Evolutionary conservation across 2,888 invertebrate species (phyloP).

Genomic region (Lithophane ornitopus): DNA sequence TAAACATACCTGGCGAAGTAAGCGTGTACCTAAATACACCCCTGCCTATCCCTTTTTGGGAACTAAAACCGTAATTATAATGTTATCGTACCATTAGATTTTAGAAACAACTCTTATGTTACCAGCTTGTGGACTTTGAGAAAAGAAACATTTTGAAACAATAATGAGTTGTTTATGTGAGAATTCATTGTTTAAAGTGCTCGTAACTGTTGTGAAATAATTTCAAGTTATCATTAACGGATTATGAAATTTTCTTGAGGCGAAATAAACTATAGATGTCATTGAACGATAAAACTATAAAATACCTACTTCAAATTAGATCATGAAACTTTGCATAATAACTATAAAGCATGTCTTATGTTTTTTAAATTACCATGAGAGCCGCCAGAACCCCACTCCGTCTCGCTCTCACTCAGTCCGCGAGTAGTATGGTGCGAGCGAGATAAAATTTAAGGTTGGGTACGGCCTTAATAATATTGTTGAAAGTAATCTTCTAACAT

Average conservation of each 20-base stretch:
- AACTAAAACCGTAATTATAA: background rate
- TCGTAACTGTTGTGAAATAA: constrained; percentile 17
- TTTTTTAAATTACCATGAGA: no score
- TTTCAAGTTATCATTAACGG: constrained; percentile 5
- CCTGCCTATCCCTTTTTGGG: background rate
- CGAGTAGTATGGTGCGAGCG: no score
- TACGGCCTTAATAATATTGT: no score
- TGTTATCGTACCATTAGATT: background rate
- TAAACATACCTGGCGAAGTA: background rate
- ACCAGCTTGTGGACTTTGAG: background rate
- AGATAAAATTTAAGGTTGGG: no score
- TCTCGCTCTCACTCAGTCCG: no score
- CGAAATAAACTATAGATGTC: constrained; percentile 6
- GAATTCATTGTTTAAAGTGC: constrained; percentile 25
- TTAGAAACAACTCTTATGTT: background rate
- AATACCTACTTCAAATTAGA: no score
- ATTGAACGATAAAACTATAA: background rate
- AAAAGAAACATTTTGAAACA: background rate
- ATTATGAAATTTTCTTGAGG: background rate
- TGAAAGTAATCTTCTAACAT: no score
- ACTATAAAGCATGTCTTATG: no score
- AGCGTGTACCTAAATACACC: background rate
- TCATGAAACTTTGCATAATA: no score
- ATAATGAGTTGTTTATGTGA: constrained; percentile 19
- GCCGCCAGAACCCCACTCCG: no score